phyloP scores from a whole-genome alignment of 2,113 vertebrate genomes.

The Oceanodroma tethys region DNA sequence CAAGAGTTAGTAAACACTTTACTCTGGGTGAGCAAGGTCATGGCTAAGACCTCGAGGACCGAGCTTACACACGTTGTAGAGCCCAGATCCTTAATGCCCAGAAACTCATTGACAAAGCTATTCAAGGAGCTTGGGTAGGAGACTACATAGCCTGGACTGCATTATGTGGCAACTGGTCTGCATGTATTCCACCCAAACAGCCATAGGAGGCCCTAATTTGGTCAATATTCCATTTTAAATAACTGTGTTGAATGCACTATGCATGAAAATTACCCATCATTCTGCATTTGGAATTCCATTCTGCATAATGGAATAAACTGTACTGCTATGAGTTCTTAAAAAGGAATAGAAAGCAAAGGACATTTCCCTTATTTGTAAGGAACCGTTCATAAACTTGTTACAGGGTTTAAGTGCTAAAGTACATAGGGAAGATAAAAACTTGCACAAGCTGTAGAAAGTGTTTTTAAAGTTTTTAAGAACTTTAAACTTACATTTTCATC shows the following conservation, averaged over 20 bases:
- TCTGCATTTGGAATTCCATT: no score
- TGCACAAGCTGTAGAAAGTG: neutral
- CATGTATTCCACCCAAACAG: neutral
- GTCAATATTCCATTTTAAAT: neutral
- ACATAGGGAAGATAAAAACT: neutral
- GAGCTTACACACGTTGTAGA: neutral
- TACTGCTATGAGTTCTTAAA: neutral
- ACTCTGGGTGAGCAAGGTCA: accelerated
- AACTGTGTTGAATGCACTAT: neutral
- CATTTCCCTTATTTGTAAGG: neutral
- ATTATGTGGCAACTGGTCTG: neutral
- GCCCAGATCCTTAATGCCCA: neutral
- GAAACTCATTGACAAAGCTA: neutral
- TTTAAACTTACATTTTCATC: neutral
- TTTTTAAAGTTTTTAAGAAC: neutral
- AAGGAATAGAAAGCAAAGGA: neutral
- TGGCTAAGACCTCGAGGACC: neutral
- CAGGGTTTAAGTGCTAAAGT: neutral
- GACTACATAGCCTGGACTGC: neutral
- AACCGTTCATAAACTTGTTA: neutral
- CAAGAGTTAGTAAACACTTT: neutral
- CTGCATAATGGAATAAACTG: neutral
- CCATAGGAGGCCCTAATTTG: neutral
- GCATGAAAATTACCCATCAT: neutral
- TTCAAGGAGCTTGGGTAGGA: neutral